Evolutionary conservation across 2,888 invertebrate species (phyloP), one percentile per base, ranked within the genome.

Genomic region (Ormia ochracea): DNA sequence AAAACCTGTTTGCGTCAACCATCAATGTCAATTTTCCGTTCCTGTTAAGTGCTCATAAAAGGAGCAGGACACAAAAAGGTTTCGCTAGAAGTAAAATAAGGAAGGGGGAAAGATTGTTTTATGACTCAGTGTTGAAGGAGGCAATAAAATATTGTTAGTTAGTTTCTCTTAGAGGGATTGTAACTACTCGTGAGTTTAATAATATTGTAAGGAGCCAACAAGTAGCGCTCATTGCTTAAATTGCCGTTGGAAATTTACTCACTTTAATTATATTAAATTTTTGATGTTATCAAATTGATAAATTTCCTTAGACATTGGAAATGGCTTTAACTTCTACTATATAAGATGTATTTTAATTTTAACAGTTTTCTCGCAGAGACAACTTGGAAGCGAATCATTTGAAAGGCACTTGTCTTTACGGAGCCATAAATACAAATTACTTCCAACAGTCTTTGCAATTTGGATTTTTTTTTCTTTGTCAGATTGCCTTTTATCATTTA

Each of bases 111-210:
- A n/a, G 61, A 52, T 12, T 36, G 9, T 72, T 72, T 72, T 66
- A 72, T 54, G 43, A 50, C 36, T 59, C 14, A 52, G 23, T 48
- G 54, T 54, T 28, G 38, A 28, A 66, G 72, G 21, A 54, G 33
- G 5, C 12, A 54, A 59, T 54, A 43, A 66, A 66, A 52, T 58
- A 54, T 43, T 21, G 31, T 6, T 33, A n/a, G 23, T 26, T 63
- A 17, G 31, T 23, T 41, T 70, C 10, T 38, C 28, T 33, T 4
- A 41, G 12, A 52, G 12, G 28, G 26, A 61, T 31, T 59, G 41
- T 31, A 61, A 41, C 31, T 12, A 23, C 21, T 59, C 14, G 48
- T 28, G 21, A 59, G 50, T 50, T 70, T 36, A 36, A 59, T 21
- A 38, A 26, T 26, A 17, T 33, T 10, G 23, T 26, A 31, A 43